Percentiles rank a stretch among this genome's conserved stretches.
Conservation (phyloP, 2,113 vertebrate genomes). For the Corapipo altera region DNA sequence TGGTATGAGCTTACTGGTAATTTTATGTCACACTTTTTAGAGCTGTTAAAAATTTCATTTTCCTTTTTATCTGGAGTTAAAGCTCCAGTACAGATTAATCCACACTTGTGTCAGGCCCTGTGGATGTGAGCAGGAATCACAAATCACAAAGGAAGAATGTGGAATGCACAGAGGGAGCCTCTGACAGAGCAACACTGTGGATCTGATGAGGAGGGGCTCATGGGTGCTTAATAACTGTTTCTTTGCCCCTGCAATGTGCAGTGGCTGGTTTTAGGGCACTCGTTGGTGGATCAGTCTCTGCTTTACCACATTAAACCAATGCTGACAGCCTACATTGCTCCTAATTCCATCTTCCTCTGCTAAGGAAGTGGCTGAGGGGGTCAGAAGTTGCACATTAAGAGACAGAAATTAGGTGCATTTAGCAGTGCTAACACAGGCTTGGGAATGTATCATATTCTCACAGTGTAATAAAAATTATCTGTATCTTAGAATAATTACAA, state of each 20-base stretch:
- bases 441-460: background rate
- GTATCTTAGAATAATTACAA: background rate
- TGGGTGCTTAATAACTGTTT: background rate
- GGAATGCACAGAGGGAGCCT: background rate
- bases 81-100: background rate
- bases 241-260: background rate
- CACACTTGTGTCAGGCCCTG: background rate
- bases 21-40: background rate
- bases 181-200: background rate
- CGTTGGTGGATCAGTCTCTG: background rate
- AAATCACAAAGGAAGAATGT: background rate
- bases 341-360: background rate
- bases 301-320: background rate
- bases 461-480: background rate
- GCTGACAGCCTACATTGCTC: fast-evolving
- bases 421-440: background rate
- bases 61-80: background rate
- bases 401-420: background rate
- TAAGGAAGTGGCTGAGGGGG: background rate
- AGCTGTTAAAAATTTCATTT: background rate
- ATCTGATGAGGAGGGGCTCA: background rate
- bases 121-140: background rate
- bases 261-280: background rate
- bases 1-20: conserved; percentile 75
- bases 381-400: background rate